These are phyloP conservation scores for Leguminivora glycinivorella DNA, from an alignment of 1,140 invertebrate genomes.

Conservation along the genomic window DNA sequence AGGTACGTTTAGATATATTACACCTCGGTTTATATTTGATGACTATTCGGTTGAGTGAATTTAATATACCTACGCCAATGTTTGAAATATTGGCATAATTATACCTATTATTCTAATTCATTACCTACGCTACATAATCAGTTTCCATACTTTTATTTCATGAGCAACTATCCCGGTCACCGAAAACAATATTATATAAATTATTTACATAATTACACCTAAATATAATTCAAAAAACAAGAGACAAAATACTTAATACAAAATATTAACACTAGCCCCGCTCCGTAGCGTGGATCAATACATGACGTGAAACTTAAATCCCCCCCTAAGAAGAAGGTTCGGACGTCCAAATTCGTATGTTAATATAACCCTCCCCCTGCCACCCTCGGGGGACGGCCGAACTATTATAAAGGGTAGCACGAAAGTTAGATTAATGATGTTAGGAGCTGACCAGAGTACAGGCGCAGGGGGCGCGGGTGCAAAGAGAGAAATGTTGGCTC, in stretches of 20 bases:
- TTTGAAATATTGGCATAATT: too few relatives aligned
- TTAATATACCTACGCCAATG: too few relatives aligned
- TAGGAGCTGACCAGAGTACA: constrained; percentile 73
- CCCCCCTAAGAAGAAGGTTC: constrained; percentile 67
- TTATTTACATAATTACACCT: neutral
- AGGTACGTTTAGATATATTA: too few relatives aligned
- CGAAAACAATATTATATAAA: too few relatives aligned
- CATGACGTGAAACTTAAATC: constrained; percentile 73
- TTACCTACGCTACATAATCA: too few relatives aligned
- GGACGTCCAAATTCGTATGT: constrained; percentile 74
- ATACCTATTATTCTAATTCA: too few relatives aligned
- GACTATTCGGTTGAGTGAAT: too few relatives aligned
- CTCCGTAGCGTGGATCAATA: constrained; percentile 68
- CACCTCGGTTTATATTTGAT: too few relatives aligned
- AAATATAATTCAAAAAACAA: neutral
- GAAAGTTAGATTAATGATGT: constrained; percentile 79
- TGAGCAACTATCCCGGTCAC: too few relatives aligned
- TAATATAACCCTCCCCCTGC: constrained; percentile 56
- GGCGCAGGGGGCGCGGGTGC: constrained; percentile 35
- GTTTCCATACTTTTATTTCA: too few relatives aligned
- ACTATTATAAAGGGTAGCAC: constrained; percentile 78
- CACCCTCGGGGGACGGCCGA: constrained; percentile 59
- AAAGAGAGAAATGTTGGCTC: neutral
- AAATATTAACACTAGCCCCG: constrained; percentile 38
- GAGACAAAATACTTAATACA: neutral